phyloP scores from a whole-genome alignment of 1,140 invertebrate species.

The Choristoneura fumiferana region DNA sequence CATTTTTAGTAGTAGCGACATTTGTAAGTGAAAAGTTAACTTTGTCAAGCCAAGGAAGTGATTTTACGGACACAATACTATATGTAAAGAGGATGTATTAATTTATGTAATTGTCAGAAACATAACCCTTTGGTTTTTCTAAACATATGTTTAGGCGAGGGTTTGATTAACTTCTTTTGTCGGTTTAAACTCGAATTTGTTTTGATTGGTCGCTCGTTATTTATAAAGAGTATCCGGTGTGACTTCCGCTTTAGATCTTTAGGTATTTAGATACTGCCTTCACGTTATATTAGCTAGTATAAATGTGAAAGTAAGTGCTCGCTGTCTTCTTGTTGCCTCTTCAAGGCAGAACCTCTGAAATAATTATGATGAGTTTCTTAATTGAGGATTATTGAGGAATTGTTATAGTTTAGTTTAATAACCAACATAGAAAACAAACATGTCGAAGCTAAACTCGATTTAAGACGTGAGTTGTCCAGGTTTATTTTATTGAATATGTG shows the following conservation, averaged over 20 bases:
- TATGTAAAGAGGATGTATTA: conserved; percentile 66
- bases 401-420: no score
- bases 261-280: conserved; percentile 11
- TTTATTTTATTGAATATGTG: no score
- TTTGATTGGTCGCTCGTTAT: conserved; percentile 59
- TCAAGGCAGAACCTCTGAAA: no score
- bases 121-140: conserved; percentile 54
- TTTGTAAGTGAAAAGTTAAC: background rate
- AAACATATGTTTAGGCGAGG: conserved; percentile 58
- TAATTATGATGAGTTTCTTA: no score
- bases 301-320: no score
- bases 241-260: conserved; percentile 36
- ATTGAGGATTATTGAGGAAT: no score
- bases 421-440: no score
- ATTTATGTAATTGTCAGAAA: conserved; percentile 65
- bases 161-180: conserved; percentile 53
- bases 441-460: no score
- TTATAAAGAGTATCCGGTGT: conserved; percentile 43
- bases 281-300: no score
- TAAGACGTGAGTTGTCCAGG: no score
- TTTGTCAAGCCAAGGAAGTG: conserved; percentile 50
- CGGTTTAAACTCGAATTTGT: conserved; percentile 72
- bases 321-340: no score
- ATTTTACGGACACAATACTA: conserved; percentile 66
- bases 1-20: background rate